Evolutionary conservation across 2,113 vertebrate genomes (phyloP), one percentile per base, ranked within the genome.

Genomic region (Blennius ocellaris): DNA sequence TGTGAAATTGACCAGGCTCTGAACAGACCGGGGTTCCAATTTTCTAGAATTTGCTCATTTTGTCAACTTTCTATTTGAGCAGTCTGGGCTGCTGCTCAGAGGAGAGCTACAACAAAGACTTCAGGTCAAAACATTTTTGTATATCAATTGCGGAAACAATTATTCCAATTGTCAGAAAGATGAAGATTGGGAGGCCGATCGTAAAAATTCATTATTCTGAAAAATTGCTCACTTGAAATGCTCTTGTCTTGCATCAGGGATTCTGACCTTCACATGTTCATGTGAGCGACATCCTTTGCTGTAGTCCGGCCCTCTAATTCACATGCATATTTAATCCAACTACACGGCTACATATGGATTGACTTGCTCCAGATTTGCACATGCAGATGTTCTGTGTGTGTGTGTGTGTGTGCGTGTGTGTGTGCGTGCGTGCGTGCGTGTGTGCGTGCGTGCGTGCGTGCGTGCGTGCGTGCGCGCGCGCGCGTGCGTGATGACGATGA

Each of bases 381-480:
- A 63, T 76, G 73, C 83, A 83, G 81, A 84, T 86, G 78, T 82
- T 85, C 53, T 70, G 62, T 50, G 11, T 77, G 58, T 21, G n/a
- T 72, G 21, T 17, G 21, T 30, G 21, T 70, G 62, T 50, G 11
- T 77, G 58, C 17, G n/a, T 72, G 21, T 30, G 21, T 74, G 47
- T 72, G 59, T 73, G 36, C 52, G 37, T 56, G 8, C n/a, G 21
- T 30, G 21, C 4, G 21, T 70, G 62, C 47, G 11, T 77, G 58
- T 21, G n/a, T 72, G 21, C 4, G 21, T 74, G 47, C 69, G 59
- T 73, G 36, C 52, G 37, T 56, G 8, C n/a, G 21, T 30, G 21
- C 4, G 21, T 70, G 62, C 47, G 11, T 77, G 58, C 17, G n/a
- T 72, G 21, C 4, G 21, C 72, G 47, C 69, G 59, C 73, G 36